phyloP scores from a whole-genome alignment of 1,140 invertebrate species.

The Bombus picipes region DNA sequence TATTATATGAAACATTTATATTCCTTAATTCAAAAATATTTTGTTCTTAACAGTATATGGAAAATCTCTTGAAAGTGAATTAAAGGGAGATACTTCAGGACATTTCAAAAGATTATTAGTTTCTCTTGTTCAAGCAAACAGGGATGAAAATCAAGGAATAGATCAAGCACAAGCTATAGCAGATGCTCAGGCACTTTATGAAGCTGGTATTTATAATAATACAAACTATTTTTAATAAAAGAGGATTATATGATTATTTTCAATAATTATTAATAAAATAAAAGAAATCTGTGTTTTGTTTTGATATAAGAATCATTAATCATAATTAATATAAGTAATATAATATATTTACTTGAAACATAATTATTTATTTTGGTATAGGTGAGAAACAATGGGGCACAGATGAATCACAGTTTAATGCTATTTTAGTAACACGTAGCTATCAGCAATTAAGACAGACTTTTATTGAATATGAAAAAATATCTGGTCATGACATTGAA shows the following conservation, averaged over 20 bases:
- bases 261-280: not conserved
- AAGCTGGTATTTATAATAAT: slow-evolving; percentile 83
- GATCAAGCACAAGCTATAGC: slow-evolving; percentile 80
- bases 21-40: not conserved
- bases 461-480: slow-evolving; percentile 85
- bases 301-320: not conserved
- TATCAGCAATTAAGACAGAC: slow-evolving; percentile 86
- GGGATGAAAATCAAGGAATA: slow-evolving; percentile 90
- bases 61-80: slow-evolving; percentile 92
- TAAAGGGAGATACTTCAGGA: slow-evolving; percentile 97
- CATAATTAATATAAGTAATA: too few relatives aligned
- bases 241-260: too few relatives aligned
- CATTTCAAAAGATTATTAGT: slow-evolving; percentile 95
- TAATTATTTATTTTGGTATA: slow-evolving; percentile 68
- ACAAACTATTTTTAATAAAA: slow-evolving; percentile 6
- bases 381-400: slow-evolving; percentile 86
- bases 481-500: slow-evolving; percentile 87
- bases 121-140: slow-evolving; percentile 90
- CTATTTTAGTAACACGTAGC: slow-evolving; percentile 85
- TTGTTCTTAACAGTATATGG: slow-evolving; percentile 87
- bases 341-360: not conserved
- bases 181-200: slow-evolving; percentile 84
- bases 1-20: not conserved
- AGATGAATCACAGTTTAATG: slow-evolving; percentile 88
- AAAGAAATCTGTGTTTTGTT: not conserved